Conservation (phyloP, 2,888 invertebrate genomes). For the Alloscopus bannaensis region DNA sequence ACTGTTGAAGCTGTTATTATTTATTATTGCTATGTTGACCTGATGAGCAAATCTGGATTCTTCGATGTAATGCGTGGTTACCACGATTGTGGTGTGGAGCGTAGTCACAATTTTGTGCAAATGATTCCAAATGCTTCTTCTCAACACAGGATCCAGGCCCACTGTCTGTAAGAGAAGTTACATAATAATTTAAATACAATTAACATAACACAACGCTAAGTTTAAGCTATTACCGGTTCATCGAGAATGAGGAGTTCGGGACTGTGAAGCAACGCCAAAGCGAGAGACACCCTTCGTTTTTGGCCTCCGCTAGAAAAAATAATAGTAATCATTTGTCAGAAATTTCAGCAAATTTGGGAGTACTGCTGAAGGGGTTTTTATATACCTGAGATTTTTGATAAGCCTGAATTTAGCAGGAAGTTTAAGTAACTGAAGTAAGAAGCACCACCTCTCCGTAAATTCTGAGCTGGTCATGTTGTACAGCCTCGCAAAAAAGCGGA, state of each 20-base stretch:
- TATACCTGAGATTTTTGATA: slow-evolving; percentile 45
- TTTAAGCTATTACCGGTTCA: slow-evolving; percentile 80
- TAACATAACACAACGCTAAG: background rate
- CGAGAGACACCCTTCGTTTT: too few relatives aligned
- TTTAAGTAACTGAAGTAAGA: slow-evolving; percentile 39
- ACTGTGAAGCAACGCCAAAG: too few relatives aligned
- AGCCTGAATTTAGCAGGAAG: slow-evolving; percentile 32
- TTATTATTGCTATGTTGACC: too few relatives aligned
- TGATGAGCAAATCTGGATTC: too few relatives aligned
- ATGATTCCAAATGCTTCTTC: too few relatives aligned
- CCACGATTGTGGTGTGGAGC: too few relatives aligned
- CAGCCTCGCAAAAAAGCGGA: slow-evolving; percentile 60
- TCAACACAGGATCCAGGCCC: too few relatives aligned
- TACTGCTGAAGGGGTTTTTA: background rate
- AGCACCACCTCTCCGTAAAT: slow-evolving; percentile 24
- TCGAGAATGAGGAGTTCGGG: slow-evolving; percentile 84
- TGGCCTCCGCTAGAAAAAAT: slow-evolving; percentile 21
- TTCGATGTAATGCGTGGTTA: too few relatives aligned
- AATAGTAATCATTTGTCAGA: background rate
- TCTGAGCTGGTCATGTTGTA: slow-evolving; percentile 52
- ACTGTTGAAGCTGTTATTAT: too few relatives aligned
- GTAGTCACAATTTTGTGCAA: too few relatives aligned
- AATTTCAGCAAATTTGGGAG: background rate
- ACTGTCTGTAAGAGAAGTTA: too few relatives aligned
- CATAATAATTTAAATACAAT: too few relatives aligned